Percentiles rank a stretch among this genome's conserved stretches.
phyloP scores from a whole-genome alignment of 2,888 invertebrate species.

The Diplolepis rosae region DNA sequence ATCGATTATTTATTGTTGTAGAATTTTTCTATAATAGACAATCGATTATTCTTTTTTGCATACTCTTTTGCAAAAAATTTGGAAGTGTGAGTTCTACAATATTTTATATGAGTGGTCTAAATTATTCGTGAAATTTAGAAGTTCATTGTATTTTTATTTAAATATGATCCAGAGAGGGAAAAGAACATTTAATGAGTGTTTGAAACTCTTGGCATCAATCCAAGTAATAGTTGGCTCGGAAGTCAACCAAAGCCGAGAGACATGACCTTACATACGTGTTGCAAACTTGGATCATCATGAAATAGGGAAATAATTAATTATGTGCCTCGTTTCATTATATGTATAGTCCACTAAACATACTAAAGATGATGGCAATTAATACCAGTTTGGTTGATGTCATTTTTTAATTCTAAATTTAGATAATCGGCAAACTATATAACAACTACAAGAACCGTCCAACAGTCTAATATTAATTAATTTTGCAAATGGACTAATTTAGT shows the following conservation, averaged over 20 bases:
- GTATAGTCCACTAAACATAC: not conserved
- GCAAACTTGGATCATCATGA: constrained; percentile 5
- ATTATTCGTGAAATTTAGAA: not conserved
- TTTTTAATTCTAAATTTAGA: not conserved
- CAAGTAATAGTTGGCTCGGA: constrained; percentile 3
- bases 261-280: constrained; percentile 4
- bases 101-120: not conserved
- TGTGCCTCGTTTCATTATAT: not conserved
- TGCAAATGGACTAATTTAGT: not conserved
- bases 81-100: not conserved
- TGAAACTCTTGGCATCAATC: not conserved
- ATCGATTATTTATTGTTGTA: too few relatives aligned
- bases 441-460: not conserved
- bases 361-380: not conserved
- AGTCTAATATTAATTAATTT: not conserved
- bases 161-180: not conserved
- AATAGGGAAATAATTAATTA: constrained; percentile 17
- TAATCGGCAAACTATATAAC: not conserved
- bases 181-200: not conserved
- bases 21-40: too few relatives aligned
- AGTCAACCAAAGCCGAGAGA: constrained; percentile 17
- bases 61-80: too few relatives aligned
- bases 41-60: too few relatives aligned
- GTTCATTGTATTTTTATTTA: not conserved
- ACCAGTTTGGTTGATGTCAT: not conserved